phyloP scores from a whole-genome alignment of 92 coral and sea anemone genomes.

The Parazoanthus atlanticus region DNA sequence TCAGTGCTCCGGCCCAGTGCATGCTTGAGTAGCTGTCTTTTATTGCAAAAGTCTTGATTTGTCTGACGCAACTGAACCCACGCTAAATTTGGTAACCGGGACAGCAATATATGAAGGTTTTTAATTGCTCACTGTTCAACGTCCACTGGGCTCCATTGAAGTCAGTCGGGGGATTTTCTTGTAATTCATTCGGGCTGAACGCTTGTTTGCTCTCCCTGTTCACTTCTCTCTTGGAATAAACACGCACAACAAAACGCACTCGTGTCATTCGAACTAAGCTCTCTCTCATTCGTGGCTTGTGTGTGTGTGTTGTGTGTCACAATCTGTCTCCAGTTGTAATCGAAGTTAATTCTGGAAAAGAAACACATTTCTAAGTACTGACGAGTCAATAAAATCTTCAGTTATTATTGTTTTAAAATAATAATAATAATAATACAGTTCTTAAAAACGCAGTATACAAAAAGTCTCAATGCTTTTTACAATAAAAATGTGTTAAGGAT shows the following conservation, averaged over 20 bases:
- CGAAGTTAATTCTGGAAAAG: slow-evolving; percentile 36
- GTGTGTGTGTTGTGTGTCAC: slow-evolving; percentile 20
- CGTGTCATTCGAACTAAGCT: slow-evolving; percentile 41
- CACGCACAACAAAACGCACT: slow-evolving; percentile 39
- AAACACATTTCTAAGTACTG: not conserved
- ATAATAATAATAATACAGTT: too few species aligned
- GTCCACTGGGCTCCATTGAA: slow-evolving; percentile 1
- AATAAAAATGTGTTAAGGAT: too few species aligned
- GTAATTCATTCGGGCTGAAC: slow-evolving; percentile 24
- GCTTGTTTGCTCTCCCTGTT: slow-evolving; percentile 15
- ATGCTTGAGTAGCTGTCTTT: not conserved
- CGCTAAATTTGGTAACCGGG: not conserved
- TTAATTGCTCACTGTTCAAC: not conserved
- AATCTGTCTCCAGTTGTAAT: slow-evolving; percentile 21
- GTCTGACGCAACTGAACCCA: not conserved
- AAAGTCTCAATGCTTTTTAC: too few species aligned
- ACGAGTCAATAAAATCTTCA: not conserved
- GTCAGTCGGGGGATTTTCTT: slow-evolving; percentile 4
- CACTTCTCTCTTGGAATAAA: slow-evolving; percentile 28
- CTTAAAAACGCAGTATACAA: too few species aligned
- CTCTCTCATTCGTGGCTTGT: slow-evolving; percentile 29
- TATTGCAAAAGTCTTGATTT: not conserved
- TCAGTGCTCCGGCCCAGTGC: not conserved
- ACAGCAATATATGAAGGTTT: not conserved
- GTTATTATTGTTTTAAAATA: too few species aligned